Percentiles rank a stretch among this genome's conserved stretches.
phyloP scores from a whole-genome alignment of 2,113 vertebrate genomes.

The Atherinomorus stipes region DNA sequence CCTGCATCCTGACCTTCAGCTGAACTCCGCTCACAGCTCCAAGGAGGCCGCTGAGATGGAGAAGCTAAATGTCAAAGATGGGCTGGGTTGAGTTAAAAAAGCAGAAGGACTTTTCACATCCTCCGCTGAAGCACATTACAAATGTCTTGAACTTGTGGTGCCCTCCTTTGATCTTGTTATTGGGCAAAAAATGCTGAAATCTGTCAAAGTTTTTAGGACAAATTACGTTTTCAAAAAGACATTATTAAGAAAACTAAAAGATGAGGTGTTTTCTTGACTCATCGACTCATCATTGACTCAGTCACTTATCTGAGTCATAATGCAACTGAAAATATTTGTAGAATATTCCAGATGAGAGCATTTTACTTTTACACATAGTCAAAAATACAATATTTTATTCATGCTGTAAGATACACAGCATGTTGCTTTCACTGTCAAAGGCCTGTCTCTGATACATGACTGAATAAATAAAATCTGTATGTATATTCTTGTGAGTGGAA shows the following conservation, averaged over 20 bases:
- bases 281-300: too few species aligned
- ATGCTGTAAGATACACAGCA: slow-evolving; percentile 37
- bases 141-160: slow-evolving; percentile 20
- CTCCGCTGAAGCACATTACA: slow-evolving; percentile 1
- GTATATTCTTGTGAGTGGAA: slow-evolving; percentile 5
- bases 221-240: neutral
- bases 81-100: slow-evolving; percentile 15
- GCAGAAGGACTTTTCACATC: slow-evolving; percentile 16
- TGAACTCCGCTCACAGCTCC: slow-evolving; percentile 61
- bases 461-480: slow-evolving; percentile 60
- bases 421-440: slow-evolving; percentile 38
- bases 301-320: slow-evolving; percentile 14
- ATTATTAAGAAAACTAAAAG: too few species aligned
- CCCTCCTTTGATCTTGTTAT: neutral
- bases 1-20: slow-evolving; percentile 52
- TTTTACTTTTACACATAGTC: slow-evolving; percentile 19
- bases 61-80: slow-evolving; percentile 48
- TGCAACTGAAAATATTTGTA: slow-evolving; percentile 34
- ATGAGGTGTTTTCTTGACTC: too few species aligned
- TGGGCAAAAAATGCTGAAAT: neutral
- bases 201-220: neutral
- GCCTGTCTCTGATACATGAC: slow-evolving; percentile 13
- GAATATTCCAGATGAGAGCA: slow-evolving; percentile 21
- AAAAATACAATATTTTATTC: slow-evolving; percentile 63
- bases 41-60: slow-evolving; percentile 34